These are phyloP conservation scores for Aleiodes sp. DNA, from an alignment of 1,140 invertebrate genomes.

Conservation along the genomic window DNA sequence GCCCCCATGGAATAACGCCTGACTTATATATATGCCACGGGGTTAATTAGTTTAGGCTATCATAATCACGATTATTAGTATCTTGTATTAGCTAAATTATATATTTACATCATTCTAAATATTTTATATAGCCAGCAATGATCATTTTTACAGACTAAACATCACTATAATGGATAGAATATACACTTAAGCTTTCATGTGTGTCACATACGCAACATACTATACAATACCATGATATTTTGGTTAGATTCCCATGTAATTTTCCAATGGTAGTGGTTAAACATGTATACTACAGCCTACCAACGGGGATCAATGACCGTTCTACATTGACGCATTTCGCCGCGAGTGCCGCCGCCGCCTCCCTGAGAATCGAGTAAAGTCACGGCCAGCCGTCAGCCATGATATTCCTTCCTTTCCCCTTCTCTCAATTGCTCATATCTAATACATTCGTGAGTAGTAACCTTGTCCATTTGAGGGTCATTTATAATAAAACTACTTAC, in stretches of 20 bases:
- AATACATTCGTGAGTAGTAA: constrained; percentile 30
- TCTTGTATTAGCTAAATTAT: too few species aligned
- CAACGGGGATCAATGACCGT: constrained; percentile 63
- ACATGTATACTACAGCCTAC: background rate
- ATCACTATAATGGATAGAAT: too few species aligned
- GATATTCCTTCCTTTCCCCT: constrained; percentile 59
- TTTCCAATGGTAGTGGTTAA: constrained; percentile 31
- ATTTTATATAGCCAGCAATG: too few species aligned
- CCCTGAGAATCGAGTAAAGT: constrained; percentile 60
- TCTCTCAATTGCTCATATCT: background rate
- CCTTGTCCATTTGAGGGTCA: constrained; percentile 44
- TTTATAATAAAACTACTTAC: too few species aligned
- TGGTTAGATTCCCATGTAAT: constrained; percentile 34
- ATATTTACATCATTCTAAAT: too few species aligned
- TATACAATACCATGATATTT: constrained; percentile 20
- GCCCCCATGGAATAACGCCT: too few species aligned
- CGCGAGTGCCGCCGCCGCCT: constrained; percentile 54
- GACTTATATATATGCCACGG: too few species aligned
- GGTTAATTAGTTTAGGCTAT: too few species aligned
- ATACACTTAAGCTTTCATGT: too few species aligned
- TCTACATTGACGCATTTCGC: constrained; percentile 67
- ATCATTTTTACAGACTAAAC: too few species aligned
- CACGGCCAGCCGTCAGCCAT: constrained; percentile 65
- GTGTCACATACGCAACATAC: constrained; percentile 46
- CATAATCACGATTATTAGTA: too few species aligned